Evolutionary conservation across 2,113 vertebrate species (phyloP), one percentile per base, ranked within the genome.

Genomic region (Daubentonia madagascariensis): DNA sequence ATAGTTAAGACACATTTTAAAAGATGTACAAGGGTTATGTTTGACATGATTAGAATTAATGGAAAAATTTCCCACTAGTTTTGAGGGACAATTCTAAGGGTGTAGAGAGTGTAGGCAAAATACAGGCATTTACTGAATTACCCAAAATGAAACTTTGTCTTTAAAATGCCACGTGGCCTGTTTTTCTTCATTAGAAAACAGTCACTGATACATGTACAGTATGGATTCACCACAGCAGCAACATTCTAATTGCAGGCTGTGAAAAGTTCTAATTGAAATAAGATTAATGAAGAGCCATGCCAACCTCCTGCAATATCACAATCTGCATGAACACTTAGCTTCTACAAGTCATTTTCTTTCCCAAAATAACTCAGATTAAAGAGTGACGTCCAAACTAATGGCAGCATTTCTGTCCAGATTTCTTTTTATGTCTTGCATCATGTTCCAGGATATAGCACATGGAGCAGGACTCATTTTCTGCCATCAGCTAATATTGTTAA

Each of bases 401-500:
- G 90, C 96, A 99, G 89, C 96, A 97, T 98, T 98, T 98, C 97
- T 67, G 12, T 94, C 97, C 95, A 97, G 95, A 98, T 97, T 98
- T 97, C 97, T 96, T 97, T 98, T 97, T 98, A 97, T 94, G 89
- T 97, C 96, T 99, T 97, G 97, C 94, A 98, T 98, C 97, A 81
- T 98, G 98, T 98, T 98, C 98, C 95, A 97, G 98, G 94, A 97
- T 98, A 97, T 30, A 98, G 98, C 94, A 97, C 98, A 98, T 86
- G 37, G 96, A 98, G 87, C 81, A 97, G 96, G 97, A 97, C 98
- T 98, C 98, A 98, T 98, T 98, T 97, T 98, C 98, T 98, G 97
- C 97, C 96, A 98, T 98, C 98, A 98, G 97, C 84, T 98, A 98
- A 98, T 98, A 97, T 97, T 98, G 85, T 94, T 98, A 99, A 99